A percentile compares a stretch with the other conserved stretches of the same genome.
These are phyloP conservation scores for Agrochola circellaris DNA, from an alignment of 2,888 invertebrate species.

Conservation along the genomic window DNA sequence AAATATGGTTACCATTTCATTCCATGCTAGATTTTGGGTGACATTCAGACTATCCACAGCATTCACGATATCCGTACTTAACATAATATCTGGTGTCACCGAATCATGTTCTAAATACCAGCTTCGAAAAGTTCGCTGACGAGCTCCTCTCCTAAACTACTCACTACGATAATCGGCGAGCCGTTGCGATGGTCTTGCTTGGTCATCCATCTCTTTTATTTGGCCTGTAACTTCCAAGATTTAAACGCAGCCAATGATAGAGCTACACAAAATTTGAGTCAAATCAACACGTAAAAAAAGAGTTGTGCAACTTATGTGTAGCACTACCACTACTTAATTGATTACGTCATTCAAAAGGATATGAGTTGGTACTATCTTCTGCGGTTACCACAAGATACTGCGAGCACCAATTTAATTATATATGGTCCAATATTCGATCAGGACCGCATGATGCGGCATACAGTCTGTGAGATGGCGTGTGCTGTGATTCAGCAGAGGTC, in stretches of 20 bases:
- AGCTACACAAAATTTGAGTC: too few species aligned
- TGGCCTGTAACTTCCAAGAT: background rate
- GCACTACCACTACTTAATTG: background rate
- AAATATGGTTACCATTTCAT: background rate
- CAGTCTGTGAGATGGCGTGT: background rate
- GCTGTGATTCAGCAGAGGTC: background rate
- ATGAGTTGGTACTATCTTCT: background rate
- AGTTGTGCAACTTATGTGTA: background rate
- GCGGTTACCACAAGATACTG: background rate
- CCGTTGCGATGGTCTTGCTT: background rate
- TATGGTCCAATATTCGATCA: background rate
- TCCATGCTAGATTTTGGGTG: background rate
- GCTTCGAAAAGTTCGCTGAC: background rate
- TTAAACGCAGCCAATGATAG: background rate
- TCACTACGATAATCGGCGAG: background rate
- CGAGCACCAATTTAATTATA: background rate
- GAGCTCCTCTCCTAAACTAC: background rate
- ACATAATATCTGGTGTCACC: background rate
- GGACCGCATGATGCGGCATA: background rate
- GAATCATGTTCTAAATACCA: background rate
- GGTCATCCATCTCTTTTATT: background rate
- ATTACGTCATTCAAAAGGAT: slow-evolving; percentile 1
- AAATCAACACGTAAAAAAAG: background rate
- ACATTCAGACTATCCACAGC: background rate
- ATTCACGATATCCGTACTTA: background rate